A percentile compares a stretch with the other conserved stretches of the same genome.
These are phyloP conservation scores for Sminthurinus signatus DNA, from an alignment of 1,140 invertebrate genomes.

Conservation along the genomic window DNA sequence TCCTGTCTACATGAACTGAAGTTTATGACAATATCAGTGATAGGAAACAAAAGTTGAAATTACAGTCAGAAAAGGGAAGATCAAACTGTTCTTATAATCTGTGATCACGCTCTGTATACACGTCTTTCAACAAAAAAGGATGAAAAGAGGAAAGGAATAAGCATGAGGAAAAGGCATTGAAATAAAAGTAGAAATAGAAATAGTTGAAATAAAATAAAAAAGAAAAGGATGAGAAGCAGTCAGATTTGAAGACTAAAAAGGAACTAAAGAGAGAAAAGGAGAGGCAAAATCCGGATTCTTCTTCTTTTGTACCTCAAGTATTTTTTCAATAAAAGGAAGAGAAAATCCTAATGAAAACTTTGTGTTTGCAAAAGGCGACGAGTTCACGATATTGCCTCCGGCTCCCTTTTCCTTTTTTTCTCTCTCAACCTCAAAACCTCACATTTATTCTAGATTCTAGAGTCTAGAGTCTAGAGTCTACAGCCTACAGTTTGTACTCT, in stretches of 20 bases:
- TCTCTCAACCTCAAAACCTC: no score
- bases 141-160: background rate
- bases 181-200: background rate
- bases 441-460: no score
- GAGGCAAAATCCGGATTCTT: background rate
- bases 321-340: background rate
- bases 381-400: no score
- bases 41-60: no score
- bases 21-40: no score
- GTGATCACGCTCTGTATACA: background rate
- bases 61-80: no score
- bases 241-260: background rate
- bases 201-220: no score
- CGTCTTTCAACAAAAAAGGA: background rate
- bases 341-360: slow-evolving; percentile 7
- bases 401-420: no score
- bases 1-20: no score
- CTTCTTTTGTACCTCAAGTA: background rate
- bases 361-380: slow-evolving; percentile 4
- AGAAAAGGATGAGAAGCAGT: no score
- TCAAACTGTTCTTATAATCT: background rate
- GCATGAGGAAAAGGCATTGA: background rate
- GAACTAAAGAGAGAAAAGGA: background rate
- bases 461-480: no score
- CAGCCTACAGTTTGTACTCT: no score